phyloP scores from a whole-genome alignment of 2,888 invertebrate genomes.

The Noctua pronuba region DNA sequence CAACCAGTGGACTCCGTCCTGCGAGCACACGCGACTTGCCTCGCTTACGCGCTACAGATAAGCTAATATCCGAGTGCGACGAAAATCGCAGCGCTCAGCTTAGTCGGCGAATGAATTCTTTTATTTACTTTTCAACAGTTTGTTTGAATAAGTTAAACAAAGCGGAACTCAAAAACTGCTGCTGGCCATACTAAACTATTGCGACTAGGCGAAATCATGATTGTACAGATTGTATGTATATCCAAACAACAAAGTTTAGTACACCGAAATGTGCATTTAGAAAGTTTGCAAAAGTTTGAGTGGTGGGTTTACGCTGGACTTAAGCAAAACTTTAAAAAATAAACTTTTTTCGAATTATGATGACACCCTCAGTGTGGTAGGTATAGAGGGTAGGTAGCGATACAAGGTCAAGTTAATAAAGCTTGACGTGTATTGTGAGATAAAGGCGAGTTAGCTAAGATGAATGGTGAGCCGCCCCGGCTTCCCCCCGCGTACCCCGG shows the following conservation, averaged over 20 bases:
- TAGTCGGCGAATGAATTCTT: constrained; percentile 35
- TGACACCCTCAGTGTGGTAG: background rate
- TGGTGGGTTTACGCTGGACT: background rate
- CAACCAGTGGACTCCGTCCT: constrained; percentile 83
- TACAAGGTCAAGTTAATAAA: constrained; percentile 60
- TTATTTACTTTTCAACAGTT: constrained; percentile 58
- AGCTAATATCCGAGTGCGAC: constrained; percentile 34
- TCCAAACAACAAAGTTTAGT: constrained; percentile 11
- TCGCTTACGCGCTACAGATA: constrained; percentile 47
- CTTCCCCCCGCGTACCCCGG: constrained; percentile 34
- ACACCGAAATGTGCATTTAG: constrained; percentile 3
- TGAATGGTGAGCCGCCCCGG: constrained; percentile 53
- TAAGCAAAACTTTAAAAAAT: background rate
- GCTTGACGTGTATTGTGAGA: constrained; percentile 53
- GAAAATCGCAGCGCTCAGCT: constrained; percentile 31
- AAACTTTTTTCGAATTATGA: background rate
- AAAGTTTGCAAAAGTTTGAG: constrained; percentile 54
- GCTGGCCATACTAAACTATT: constrained; percentile 6
- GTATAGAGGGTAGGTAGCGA: constrained; percentile 11
- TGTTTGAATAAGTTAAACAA: constrained; percentile 44
- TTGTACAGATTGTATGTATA: background rate
- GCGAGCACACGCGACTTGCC: constrained; percentile 63
- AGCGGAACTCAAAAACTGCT: constrained; percentile 21
- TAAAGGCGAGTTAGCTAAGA: constrained; percentile 51
- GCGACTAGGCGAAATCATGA: background rate